Evolutionary conservation across 2,888 invertebrate genomes (phyloP).

Genomic region (Chrysomela aeneicollis): DNA sequence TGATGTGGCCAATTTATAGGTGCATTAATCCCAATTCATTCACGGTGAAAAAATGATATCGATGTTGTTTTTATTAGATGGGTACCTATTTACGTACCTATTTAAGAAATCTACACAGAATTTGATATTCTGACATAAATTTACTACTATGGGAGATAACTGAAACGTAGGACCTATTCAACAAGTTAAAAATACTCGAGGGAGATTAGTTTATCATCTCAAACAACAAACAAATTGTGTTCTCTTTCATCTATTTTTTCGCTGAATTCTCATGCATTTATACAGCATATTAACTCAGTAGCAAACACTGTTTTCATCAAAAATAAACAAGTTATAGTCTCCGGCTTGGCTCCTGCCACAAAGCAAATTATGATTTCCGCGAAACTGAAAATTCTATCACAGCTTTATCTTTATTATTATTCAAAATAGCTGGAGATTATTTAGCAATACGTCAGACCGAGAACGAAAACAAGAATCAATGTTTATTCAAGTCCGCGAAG

Average conservation of each 20-base stretch:
- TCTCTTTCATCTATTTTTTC: neutral
- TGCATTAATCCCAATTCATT: too few species aligned
- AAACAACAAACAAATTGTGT: neutral
- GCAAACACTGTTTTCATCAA: slow-evolving; percentile 25
- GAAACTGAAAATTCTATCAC: neutral
- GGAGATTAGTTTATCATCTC: too few species aligned
- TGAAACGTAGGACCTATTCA: neutral
- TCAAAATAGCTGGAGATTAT: slow-evolving; percentile 11
- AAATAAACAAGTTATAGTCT: slow-evolving; percentile 11
- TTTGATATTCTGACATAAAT: too few species aligned
- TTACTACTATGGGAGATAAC: too few species aligned
- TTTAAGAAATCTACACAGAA: too few species aligned
- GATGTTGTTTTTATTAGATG: too few species aligned
- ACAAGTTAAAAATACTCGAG: neutral
- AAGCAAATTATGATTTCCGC: neutral
- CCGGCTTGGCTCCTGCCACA: neutral
- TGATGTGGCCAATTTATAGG: too few species aligned
- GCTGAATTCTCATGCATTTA: neutral
- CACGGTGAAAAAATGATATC: too few species aligned
- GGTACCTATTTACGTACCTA: too few species aligned
- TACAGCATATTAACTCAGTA: neutral
- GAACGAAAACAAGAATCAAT: slow-evolving; percentile 19
- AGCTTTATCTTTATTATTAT: slow-evolving; percentile 25
- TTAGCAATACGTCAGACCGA: slow-evolving; percentile 9
- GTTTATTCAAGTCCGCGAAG: slow-evolving; percentile 12